phyloP scores from a whole-genome alignment of 2,888 invertebrate genomes.

The Parascotia fuliginaria region DNA sequence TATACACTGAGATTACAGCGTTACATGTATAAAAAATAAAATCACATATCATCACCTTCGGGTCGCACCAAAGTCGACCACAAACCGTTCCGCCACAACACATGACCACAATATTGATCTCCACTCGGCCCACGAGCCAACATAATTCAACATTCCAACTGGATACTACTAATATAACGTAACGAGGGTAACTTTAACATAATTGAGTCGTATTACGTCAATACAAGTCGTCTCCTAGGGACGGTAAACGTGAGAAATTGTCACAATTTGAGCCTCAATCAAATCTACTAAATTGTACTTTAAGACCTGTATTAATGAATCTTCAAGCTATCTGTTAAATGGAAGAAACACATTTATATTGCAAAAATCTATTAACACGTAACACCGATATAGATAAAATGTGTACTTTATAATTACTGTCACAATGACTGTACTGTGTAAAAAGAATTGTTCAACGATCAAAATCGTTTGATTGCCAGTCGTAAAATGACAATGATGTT shows the following conservation, averaged over 20 bases:
- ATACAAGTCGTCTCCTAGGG: slow-evolving; percentile 49
- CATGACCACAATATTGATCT: slow-evolving; percentile 35
- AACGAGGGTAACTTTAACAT: slow-evolving; percentile 78
- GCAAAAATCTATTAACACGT: slow-evolving; percentile 65
- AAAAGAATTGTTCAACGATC: slow-evolving; percentile 45
- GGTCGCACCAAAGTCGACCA: slow-evolving; percentile 41
- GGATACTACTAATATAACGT: slow-evolving; percentile 64
- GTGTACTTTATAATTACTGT: slow-evolving; percentile 49
- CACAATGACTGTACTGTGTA: slow-evolving; percentile 38
- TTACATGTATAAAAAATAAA: slow-evolving; percentile 72
- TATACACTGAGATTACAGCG: slow-evolving; percentile 76
- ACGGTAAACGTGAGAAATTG: slow-evolving; percentile 50
- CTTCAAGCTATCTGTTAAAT: slow-evolving; percentile 37
- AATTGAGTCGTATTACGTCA: slow-evolving; percentile 53
- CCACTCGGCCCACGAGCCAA: slow-evolving; percentile 57
- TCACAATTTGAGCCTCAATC: slow-evolving; percentile 69
- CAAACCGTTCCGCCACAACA: slow-evolving; percentile 36
- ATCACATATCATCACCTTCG: slow-evolving; percentile 73
- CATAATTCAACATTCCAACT: slow-evolving; percentile 56
- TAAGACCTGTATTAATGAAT: slow-evolving; percentile 61
- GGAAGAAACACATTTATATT: slow-evolving; percentile 51
- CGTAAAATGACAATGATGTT: slow-evolving; percentile 22
- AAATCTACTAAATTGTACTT: slow-evolving; percentile 70
- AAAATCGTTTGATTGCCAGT: slow-evolving; percentile 58
- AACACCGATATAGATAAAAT: slow-evolving; percentile 70